Base-by-base conservation (phyloP, 2,113 vertebrate species). In the Amphiprion percula region DNA sequence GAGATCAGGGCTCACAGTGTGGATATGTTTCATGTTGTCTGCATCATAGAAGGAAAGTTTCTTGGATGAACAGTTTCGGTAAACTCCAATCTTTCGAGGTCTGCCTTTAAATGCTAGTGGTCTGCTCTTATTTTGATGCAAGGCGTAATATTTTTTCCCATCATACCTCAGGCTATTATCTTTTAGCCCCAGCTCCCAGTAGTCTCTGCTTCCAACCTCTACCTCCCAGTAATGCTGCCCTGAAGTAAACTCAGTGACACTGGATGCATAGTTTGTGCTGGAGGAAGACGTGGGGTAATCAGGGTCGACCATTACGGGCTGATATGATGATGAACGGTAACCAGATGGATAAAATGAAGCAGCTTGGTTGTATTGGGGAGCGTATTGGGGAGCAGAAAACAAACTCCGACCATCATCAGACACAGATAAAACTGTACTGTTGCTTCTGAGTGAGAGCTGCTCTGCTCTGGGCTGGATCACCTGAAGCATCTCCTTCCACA, bases 401-500 rank as follows among this genome's bases (percentile, higher is more conserved):
- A 89, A 33, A 74, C 84, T 87, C 8, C 72, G 41, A 0, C 82
- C 79, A 41, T 85, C 85, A n/a, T 49, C 73, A 60, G 84, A 87
- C 15, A 92, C 74, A 1, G 28, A 69, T 41, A 90, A 11, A 2
- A 41, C 1, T 3, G 4, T 0, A 44, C 63, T 76, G 16, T 33
- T 15, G 23, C 21, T 71, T 30, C 11, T 56, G 10, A 87, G 44
- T 11, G 61, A 66, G 9, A 85, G 75, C 10, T 4, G 16, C 44
- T 74, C 72, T 33, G 68, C 77, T 47, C 30, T 62, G 7, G 88
- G 68, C 26, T 85, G 68, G 59, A 94, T 60, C 37, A 85, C 55
- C 72, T 83, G 73, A 17, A 88, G 84, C 90, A 94, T 90, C 83
- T 91, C 85, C 63, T 91, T 93, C 91, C 91, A 91, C 50, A 91